A percentile compares a stretch with the other conserved stretches of the same genome.
These are phyloP conservation scores for Athrips mouffetella DNA, from an alignment of 2,888 invertebrate genomes.

Conservation along the genomic window DNA sequence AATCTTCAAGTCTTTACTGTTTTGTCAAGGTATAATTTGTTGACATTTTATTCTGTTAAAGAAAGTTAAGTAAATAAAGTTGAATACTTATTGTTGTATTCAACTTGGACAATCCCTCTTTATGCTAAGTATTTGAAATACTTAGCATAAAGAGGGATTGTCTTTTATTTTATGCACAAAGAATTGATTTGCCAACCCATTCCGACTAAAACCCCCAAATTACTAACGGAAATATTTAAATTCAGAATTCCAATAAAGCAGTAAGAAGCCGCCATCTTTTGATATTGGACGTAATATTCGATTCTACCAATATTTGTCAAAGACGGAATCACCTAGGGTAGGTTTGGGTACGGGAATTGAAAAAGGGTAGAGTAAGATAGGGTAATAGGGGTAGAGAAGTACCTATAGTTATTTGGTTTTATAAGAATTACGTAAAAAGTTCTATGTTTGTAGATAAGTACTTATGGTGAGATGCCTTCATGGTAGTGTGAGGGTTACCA, in stretches of 20 bases:
- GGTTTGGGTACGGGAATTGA: not conserved
- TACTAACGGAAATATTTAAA: conserved; percentile 14
- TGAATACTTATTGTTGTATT: too few relatives aligned
- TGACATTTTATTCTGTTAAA: too few relatives aligned
- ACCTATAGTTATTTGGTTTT: conserved; percentile 16
- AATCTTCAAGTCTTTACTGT: too few relatives aligned
- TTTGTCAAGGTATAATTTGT: too few relatives aligned
- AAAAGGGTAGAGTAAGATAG: conserved; percentile 25
- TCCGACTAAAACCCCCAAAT: conserved; percentile 1
- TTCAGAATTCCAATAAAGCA: conserved; percentile 14
- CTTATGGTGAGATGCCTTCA: too few relatives aligned
- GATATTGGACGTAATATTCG: conserved; percentile 38
- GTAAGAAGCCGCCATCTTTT: conserved; percentile 8
- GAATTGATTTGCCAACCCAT: not conserved
- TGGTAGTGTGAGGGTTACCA: too few relatives aligned
- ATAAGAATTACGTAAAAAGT: too few relatives aligned
- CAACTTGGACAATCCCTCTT: too few relatives aligned
- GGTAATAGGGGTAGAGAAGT: conserved; percentile 13
- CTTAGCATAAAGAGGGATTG: too few relatives aligned
- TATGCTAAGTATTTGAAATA: too few relatives aligned
- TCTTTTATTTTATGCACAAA: not conserved
- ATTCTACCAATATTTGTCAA: conserved; percentile 64
- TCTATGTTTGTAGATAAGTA: too few relatives aligned
- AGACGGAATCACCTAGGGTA: conserved; percentile 52
- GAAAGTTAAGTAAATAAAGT: too few relatives aligned